Percentiles rank a stretch among this genome's conserved stretches.
Conservation (phyloP, 2,113 vertebrate genomes). For the Psammodynastes pulverulentus region DNA sequence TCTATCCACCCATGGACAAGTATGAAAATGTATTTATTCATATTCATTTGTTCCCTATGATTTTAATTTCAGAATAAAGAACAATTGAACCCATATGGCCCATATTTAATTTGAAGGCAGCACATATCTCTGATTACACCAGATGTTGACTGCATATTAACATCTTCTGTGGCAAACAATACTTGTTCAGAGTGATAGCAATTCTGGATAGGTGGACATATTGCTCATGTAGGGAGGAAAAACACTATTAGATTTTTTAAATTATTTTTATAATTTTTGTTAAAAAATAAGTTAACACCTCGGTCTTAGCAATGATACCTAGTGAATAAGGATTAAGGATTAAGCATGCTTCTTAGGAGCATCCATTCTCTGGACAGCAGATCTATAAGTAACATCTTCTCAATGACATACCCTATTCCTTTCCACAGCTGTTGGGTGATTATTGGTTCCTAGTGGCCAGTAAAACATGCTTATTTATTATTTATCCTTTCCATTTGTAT, state of each 20-base stretch:
- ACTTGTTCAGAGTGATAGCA: not conserved
- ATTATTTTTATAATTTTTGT: not conserved
- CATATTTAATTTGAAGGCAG: not conserved
- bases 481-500: not conserved
- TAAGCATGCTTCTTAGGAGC: not conserved
- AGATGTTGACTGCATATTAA: not conserved
- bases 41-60: not conserved
- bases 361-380: not conserved
- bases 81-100: not conserved
- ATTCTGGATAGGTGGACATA: not conserved
- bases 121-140: not conserved
- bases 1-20: not conserved
- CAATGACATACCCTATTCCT: not conserved
- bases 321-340: not conserved
- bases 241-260: not conserved
- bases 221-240: not conserved
- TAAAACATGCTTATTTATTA: not conserved
- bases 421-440: not conserved
- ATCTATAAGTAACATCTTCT: not conserved
- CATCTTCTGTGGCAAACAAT: not conserved
- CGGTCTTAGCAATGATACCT: not conserved
- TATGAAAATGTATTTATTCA: not conserved
- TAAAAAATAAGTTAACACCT: not conserved
- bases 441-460: not conserved
- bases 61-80: not conserved